Evolutionary conservation across 2,888 invertebrate genomes (phyloP).

Genomic region (Pollenia angustigena): DNA sequence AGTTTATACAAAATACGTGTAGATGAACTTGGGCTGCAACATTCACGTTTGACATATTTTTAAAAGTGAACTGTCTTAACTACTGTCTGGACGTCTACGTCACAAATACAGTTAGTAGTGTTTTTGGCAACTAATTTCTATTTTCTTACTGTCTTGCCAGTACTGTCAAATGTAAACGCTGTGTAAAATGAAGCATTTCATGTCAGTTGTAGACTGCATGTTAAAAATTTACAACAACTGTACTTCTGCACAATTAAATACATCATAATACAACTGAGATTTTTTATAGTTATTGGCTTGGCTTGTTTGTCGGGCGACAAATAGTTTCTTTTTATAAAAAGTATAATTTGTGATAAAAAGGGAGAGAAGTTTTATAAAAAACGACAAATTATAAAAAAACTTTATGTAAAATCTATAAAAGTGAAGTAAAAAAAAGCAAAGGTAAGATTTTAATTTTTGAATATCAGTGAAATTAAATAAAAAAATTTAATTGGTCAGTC

Average conservation of each 20-base stretch:
- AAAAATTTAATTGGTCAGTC: constrained; percentile 50
- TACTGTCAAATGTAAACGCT: too few relatives aligned
- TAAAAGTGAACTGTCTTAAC: too few relatives aligned
- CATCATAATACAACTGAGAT: constrained; percentile 31
- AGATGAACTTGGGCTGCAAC: too few relatives aligned
- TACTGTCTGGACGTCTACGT: too few relatives aligned
- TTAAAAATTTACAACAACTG: neutral
- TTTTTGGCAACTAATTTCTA: too few relatives aligned
- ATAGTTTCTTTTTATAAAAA: constrained; percentile 13
- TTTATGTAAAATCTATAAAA: constrained; percentile 21
- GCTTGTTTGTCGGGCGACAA: constrained; percentile 62
- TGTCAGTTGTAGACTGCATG: too few relatives aligned
- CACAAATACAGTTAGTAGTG: too few relatives aligned
- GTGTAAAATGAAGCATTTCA: too few relatives aligned
- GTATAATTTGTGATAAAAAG: neutral
- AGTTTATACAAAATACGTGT: too few relatives aligned
- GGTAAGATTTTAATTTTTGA: constrained; percentile 33
- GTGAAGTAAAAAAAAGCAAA: constrained; percentile 10
- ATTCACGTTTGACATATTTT: too few relatives aligned
- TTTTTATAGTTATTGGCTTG: constrained; percentile 53
- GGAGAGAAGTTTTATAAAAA: neutral
- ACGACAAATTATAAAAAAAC: neutral
- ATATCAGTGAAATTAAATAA: neutral
- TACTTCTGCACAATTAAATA: constrained; percentile 19
- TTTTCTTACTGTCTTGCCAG: too few relatives aligned